These are phyloP conservation scores for Coracopsis vasa DNA, from an alignment of 2,113 vertebrate genomes.

Conservation along the genomic window DNA sequence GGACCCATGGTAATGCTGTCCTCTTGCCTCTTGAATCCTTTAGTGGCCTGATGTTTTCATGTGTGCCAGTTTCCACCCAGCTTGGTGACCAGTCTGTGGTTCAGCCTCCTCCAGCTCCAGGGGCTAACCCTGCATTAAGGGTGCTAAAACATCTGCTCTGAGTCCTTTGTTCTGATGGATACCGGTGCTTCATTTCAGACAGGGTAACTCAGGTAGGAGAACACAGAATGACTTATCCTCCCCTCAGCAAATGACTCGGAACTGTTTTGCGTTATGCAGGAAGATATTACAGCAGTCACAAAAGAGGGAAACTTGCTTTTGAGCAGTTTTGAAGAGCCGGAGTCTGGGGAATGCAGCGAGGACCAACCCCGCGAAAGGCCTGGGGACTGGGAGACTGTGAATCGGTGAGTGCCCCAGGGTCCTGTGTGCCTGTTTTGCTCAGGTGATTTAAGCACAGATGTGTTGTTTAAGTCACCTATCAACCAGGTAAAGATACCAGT, in stretches of 20 bases:
- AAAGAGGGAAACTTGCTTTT: conserved; percentile 90
- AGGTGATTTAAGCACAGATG: accelerated
- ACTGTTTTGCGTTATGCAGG: conserved; percentile 70
- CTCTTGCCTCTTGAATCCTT: neutral
- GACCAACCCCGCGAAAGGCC: conserved; percentile 77
- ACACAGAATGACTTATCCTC: accelerated
- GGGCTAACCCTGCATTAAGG: accelerated
- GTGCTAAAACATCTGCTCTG: neutral
- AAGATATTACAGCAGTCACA: conserved; percentile 87
- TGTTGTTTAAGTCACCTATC: neutral
- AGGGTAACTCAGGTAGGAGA: neutral
- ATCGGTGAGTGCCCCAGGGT: conserved; percentile 74
- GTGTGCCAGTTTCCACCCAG: neutral
- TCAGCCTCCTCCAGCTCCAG: neutral
- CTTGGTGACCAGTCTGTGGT: neutral
- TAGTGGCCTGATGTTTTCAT: neutral
- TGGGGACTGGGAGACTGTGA: conserved; percentile 91
- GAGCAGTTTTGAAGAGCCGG: conserved; percentile 82
- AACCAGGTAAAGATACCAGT: neutral
- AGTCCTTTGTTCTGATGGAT: neutral
- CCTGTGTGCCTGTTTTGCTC: neutral
- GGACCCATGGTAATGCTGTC: neutral
- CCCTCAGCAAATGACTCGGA: neutral
- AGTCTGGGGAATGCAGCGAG: conserved; percentile 62
- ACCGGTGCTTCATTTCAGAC: neutral